Conservation (phyloP, 2,113 vertebrate species). For the Apistogramma diplotaenia region DNA sequence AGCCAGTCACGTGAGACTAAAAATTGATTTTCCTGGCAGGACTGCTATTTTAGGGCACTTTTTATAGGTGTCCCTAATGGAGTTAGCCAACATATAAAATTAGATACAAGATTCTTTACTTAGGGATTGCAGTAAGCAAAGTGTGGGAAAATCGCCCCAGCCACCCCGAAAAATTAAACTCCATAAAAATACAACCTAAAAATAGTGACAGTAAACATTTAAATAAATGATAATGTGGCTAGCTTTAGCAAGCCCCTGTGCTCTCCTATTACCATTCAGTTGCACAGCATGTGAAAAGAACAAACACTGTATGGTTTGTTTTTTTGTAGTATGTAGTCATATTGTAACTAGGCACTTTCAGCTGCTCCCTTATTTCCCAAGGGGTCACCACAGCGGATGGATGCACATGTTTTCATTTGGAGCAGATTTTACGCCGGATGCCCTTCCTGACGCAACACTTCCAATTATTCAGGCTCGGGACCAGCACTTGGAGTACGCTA, state of each 20-base stretch:
- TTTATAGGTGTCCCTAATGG: background rate
- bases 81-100: background rate
- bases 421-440: background rate
- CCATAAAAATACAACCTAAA: background rate
- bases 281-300: background rate
- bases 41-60: background rate
- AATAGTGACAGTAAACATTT: background rate
- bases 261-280: background rate
- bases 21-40: background rate
- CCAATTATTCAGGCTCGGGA: background rate
- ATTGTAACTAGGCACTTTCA: too few species aligned
- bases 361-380: background rate
- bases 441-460: background rate
- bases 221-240: background rate
- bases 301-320: background rate
- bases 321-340: background rate
- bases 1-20: background rate
- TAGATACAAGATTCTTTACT: fast-evolving
- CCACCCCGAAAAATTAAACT: background rate
- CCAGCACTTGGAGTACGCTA: background rate
- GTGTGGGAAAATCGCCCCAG: fast-evolving
- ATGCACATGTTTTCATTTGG: background rate
- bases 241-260: background rate
- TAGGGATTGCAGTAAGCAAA: too few species aligned
- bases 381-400: background rate